phyloP scores from a whole-genome alignment of 2,797 vertebrate species.

The Platalea minor region DNA sequence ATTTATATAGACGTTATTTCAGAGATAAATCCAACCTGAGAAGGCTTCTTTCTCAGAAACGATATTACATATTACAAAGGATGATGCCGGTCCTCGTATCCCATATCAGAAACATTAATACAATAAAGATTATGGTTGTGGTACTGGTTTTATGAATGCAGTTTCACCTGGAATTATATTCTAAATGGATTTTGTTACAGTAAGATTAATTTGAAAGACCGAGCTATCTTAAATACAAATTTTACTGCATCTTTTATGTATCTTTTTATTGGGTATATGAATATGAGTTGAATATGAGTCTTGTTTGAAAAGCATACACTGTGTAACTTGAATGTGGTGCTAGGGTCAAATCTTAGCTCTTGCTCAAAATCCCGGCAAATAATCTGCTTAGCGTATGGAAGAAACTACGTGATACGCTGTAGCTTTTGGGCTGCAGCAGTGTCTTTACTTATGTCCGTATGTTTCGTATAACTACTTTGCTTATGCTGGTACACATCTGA shows the following conservation, averaged over 20 bases:
- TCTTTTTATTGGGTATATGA: slow-evolving; percentile 10
- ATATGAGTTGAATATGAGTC: neutral
- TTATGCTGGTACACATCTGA: rapidly evolving
- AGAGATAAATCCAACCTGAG: slow-evolving; percentile 20
- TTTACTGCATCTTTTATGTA: slow-evolving; percentile 40
- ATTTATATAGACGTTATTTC: neutral
- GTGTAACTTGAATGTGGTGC: slow-evolving; percentile 19
- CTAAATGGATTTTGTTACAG: slow-evolving; percentile 28
- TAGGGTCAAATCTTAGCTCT: neutral
- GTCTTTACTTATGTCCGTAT: rapidly evolving
- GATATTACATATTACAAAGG: neutral
- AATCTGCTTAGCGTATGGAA: neutral
- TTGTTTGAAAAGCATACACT: slow-evolving; percentile 9
- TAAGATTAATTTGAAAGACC: slow-evolving; percentile 40
- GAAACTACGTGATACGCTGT: neutral
- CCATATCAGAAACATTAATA: slow-evolving; percentile 16
- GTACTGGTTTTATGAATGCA: slow-evolving; percentile 32
- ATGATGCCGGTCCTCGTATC: neutral
- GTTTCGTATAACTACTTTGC: neutral
- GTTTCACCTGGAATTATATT: slow-evolving; percentile 43
- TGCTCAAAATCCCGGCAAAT: neutral
- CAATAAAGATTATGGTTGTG: slow-evolving; percentile 21
- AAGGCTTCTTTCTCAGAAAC: neutral
- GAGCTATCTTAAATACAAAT: slow-evolving; percentile 37
- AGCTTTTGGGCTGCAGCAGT: neutral